Evolutionary conservation across 2,888 invertebrate genomes (phyloP).

Genomic region (Muschampia plurimacula): DNA sequence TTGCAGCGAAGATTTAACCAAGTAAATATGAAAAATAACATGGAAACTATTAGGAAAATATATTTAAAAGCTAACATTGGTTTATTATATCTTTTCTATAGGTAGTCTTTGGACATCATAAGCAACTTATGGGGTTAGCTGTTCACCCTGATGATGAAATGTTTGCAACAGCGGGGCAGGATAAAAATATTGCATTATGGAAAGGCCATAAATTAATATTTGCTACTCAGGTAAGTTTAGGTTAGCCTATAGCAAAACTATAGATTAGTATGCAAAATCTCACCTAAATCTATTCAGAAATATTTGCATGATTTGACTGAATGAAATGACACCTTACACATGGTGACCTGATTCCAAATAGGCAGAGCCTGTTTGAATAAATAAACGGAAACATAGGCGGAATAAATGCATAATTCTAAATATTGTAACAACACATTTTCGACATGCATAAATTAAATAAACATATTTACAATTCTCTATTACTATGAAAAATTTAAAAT

Average conservation of each 20-base stretch:
- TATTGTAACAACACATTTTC: no score
- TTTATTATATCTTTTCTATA: constrained; percentile 56
- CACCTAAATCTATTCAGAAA: no score
- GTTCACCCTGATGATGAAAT: constrained; percentile 96
- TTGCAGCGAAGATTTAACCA: constrained; percentile 95
- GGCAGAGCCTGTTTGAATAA: no score
- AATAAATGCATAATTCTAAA: no score
- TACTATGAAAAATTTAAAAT: no score
- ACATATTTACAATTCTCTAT: no score
- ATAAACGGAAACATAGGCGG: no score
- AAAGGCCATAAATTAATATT: constrained; percentile 94
- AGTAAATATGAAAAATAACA: constrained; percentile 61
- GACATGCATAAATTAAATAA: no score
- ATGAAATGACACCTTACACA: no score
- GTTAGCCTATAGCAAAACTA: not conserved
- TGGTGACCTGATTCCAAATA: no score
- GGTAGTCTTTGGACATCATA: constrained; percentile 95
- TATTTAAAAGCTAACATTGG: not conserved
- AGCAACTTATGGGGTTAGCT: constrained; percentile 94
- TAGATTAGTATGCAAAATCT: no score
- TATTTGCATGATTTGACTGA: no score
- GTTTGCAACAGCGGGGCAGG: constrained; percentile 96
- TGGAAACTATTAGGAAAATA: not conserved
- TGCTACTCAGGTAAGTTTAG: constrained; percentile 89
- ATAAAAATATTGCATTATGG: constrained; percentile 96